phyloP scores from a whole-genome alignment of 1,140 invertebrate genomes.

The Proctacanthus coquilletti region DNA sequence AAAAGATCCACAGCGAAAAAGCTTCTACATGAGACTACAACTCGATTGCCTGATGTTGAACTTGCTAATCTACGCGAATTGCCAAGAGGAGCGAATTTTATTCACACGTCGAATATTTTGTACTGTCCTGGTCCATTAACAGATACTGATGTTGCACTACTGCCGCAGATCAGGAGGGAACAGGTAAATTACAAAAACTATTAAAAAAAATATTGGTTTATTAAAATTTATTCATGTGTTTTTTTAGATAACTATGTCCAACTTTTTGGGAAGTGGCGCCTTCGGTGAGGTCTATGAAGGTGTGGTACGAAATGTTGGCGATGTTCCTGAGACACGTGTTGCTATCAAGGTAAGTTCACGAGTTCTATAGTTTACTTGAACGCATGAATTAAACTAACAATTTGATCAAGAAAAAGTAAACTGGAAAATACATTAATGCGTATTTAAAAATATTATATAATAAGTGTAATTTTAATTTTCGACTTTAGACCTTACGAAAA shows the following conservation, averaged over 20 bases:
- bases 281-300: constrained; percentile 96
- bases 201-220: constrained; percentile 5
- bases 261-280: constrained; percentile 88
- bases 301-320: constrained; percentile 47
- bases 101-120: constrained; percentile 66
- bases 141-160: constrained; percentile 47
- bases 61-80: constrained; percentile 76
- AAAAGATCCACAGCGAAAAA: constrained; percentile 16
- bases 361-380: not conserved
- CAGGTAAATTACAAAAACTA: constrained; percentile 20
- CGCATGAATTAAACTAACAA: not conserved
- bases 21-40: constrained; percentile 14
- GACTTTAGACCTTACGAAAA: constrained; percentile 66
- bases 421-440: too few species aligned
- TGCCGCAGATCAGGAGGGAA: constrained; percentile 71
- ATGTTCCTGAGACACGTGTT: constrained; percentile 45
- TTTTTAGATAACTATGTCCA: constrained; percentile 51
- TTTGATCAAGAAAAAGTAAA: too few species aligned
- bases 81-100: constrained; percentile 48
- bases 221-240: constrained; percentile 31
- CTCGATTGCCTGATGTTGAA: constrained; percentile 57
- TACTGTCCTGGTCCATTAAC: constrained; percentile 45
- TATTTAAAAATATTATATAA: too few species aligned
- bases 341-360: constrained; percentile 61
- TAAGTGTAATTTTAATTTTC: not conserved